A percentile compares a stretch with the other conserved stretches of the same genome.
Conservation (phyloP, 2,888 invertebrate genomes). For the Diadegma fenestrale region DNA sequence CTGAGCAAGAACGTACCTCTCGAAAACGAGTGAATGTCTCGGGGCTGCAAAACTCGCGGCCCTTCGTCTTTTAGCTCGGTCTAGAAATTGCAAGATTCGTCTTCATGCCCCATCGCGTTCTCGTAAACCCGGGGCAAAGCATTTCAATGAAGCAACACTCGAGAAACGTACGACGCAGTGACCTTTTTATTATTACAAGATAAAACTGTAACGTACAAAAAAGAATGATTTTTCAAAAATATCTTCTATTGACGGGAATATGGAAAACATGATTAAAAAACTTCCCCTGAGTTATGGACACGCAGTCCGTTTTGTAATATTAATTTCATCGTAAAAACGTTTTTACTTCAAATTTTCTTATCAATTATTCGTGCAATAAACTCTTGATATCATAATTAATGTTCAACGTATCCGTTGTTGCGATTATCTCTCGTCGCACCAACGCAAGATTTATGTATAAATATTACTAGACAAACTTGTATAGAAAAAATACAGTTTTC, state of each 20-base stretch:
- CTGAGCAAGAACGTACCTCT: slow-evolving; percentile 19
- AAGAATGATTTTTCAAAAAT: slow-evolving; percentile 22
- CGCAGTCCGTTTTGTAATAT: slow-evolving; percentile 4
- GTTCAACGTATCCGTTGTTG: slow-evolving; percentile 46
- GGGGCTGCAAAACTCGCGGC: not conserved
- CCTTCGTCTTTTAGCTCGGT: not conserved
- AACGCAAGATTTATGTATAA: slow-evolving; percentile 29
- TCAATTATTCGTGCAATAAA: slow-evolving; percentile 50
- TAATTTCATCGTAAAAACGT: slow-evolving; percentile 37
- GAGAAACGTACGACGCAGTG: slow-evolving; percentile 28
- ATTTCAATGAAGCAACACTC: slow-evolving; percentile 5
- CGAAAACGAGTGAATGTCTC: not conserved
- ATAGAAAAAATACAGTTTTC: slow-evolving; percentile 76
- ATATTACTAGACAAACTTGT: slow-evolving; percentile 68
- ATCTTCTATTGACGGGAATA: slow-evolving; percentile 6
- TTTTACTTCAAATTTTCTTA: slow-evolving; percentile 28
- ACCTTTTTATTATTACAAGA: slow-evolving; percentile 67
- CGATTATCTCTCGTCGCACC: slow-evolving; percentile 64
- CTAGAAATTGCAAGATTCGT: not conserved
- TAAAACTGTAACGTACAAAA: slow-evolving; percentile 63
- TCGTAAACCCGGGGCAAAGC: not conserved
- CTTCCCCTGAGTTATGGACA: slow-evolving; percentile 24
- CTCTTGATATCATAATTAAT: slow-evolving; percentile 44
- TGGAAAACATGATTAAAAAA: slow-evolving; percentile 31
- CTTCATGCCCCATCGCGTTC: not conserved